Evolutionary conservation across 2,113 vertebrate species (phyloP), one percentile per base, ranked within the genome.

Genomic region (Caranx ignobilis): DNA sequence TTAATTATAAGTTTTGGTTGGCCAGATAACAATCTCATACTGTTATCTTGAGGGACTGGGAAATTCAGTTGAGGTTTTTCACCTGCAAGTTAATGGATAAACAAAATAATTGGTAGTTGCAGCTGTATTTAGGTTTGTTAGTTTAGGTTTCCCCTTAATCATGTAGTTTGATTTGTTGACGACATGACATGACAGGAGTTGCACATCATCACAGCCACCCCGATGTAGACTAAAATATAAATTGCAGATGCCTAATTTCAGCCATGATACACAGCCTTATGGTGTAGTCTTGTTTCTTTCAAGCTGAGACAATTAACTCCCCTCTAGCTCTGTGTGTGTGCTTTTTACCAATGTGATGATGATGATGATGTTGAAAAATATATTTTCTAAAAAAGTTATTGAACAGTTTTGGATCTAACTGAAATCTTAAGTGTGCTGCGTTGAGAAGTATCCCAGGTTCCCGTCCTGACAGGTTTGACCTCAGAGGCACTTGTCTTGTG

Each of bases 381-480:
- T 7, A 16, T 52, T 52, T 6, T 50, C 19, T 54, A 54, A 21
- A 32, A 54, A 6, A 0, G 3, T 26, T 12, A 1, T 31, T 39
- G 54, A 32, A 26, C 35, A 31, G 0, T 12, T 1, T 39, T 12
- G 10, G 34, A 8, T 47, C 41, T 52, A 47, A 35, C 26, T 62
- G 0, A 54, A 19, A 3, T 34, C 7, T 6, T n/a, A 59, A 34
- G 2, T 34, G 7, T n/a, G 34, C 56, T 18, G 13, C 13, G 0
- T n/a, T 59, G 6, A 47, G 6, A 45, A 63, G 15, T 32, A 39
- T 60, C 55, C 12, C 12, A 37, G 2, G 60, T 59, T 69, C 9
- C 54, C 32, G n/a, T 45, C 34, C 21, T 47, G 2, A 70, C 50
- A 61, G 34, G 39, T 63, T 75, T 76, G 60, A 86, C 73, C 62